Percentiles rank a stretch among this genome's conserved stretches.
phyloP scores from a whole-genome alignment of 2,888 invertebrate genomes.

The Eupithecia tripunctaria region DNA sequence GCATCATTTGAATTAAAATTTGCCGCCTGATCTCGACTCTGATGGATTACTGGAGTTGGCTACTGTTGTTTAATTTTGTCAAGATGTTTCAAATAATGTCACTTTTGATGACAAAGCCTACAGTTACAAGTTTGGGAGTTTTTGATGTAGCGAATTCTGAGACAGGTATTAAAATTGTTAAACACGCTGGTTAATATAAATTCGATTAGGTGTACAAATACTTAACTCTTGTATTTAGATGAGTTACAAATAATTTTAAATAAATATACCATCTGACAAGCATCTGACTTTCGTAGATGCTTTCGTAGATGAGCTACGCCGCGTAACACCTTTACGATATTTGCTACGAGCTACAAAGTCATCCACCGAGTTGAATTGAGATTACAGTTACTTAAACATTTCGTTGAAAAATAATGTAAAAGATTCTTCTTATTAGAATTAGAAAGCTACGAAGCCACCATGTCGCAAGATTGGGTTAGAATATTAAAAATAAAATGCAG shows the following conservation, averaged over 20 bases:
- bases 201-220: constrained; percentile 1
- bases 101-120: constrained; percentile 29
- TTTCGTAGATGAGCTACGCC: constrained; percentile 9
- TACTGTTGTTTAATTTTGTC: constrained; percentile 52
- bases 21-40: constrained; percentile 80
- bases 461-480: constrained; percentile 25
- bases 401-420: background rate
- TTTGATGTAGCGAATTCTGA: constrained; percentile 15
- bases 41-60: constrained; percentile 75
- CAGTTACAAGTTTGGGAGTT: constrained; percentile 22
- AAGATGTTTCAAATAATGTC: constrained; percentile 34
- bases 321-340: constrained; percentile 15
- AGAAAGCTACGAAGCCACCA: background rate
- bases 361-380: background rate
- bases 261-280: background rate
- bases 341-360: background rate
- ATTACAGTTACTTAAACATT: background rate
- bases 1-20: constrained; percentile 83
- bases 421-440: background rate
- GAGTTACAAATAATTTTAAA: background rate
- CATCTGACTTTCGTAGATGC: background rate
- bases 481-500: constrained; percentile 34
- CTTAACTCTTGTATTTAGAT: background rate
- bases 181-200: constrained; percentile 20
- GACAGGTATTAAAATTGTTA: constrained; percentile 33